Evolutionary conservation across 92 coral and sea anemone species (phyloP), one percentile per base, ranked within the genome.

Genomic region (Hydrozoanthus gracilis): DNA sequence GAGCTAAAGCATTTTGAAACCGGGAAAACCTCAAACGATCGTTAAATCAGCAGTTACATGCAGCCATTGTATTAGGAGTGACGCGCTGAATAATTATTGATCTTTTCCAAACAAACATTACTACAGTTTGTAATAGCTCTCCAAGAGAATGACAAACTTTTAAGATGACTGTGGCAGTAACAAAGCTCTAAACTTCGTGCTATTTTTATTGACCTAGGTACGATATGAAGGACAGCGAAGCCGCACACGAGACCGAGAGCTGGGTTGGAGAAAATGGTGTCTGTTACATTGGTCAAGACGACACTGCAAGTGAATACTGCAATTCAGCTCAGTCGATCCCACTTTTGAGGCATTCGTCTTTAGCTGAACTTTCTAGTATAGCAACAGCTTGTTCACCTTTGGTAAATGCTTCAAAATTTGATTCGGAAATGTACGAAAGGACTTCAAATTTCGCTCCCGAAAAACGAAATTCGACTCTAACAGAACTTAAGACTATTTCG

Each of bases 351-450:
- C 94, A 93, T 80, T 91, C 94, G 44, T 96, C 98, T 45, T 86
- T 96, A 39, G 95, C 95, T 8, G 99, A 96, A 82, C 98, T 96
- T 82, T 89, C 99, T 10, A 83, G 91, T 44, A 92, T 96, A 60
- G 93, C 99, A 48, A 88, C 93, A 76, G 91, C 90, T 87, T 90
- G 94, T 75, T 82, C 76, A 14, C 86, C 89, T 8, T 82, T 88
- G 56, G 68, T 78, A 58, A 87, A 88, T 73, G 86, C 87, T 49
- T 74, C 73, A 44, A 83, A 79, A 39, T 73, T 91, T 44, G 92
- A 88, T 7, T 51, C 62, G 16, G 83, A 83, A 55, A 48, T 8
- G 5, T 17, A 48, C 4, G 73, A 69, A 48, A 91, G 64, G 51
- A 65, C 82, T 76, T 82, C 51, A 52, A 75, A 47, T 14, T 56